These are phyloP conservation scores for Pseudoips prasinana DNA, from an alignment of 2,888 invertebrate species.

Conservation along the genomic window DNA sequence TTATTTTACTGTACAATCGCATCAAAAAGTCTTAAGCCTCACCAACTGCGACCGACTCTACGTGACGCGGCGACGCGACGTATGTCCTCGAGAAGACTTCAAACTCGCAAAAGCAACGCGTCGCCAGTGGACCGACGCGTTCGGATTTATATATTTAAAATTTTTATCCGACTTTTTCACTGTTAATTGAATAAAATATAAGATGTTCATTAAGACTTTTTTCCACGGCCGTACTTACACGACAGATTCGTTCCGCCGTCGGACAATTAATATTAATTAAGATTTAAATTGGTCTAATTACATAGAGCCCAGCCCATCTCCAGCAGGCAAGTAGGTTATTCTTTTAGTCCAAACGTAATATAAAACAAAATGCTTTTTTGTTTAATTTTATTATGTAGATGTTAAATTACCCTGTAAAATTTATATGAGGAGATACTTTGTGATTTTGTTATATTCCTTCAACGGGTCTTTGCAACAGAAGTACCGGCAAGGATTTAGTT, in stretches of 20 bases:
- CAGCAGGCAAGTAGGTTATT: slow-evolving; percentile 57
- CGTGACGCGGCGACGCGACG: slow-evolving; percentile 32
- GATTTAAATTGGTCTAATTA: slow-evolving; percentile 82
- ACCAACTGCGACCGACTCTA: slow-evolving; percentile 2
- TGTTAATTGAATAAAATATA: slow-evolving; percentile 33
- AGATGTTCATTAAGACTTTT: slow-evolving; percentile 48
- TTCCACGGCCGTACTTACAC: slow-evolving; percentile 64
- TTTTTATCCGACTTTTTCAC: slow-evolving; percentile 12
- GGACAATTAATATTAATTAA: slow-evolving; percentile 82
- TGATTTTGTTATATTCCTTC: too few relatives aligned
- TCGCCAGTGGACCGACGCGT: slow-evolving; percentile 23
- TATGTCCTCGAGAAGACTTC: slow-evolving; percentile 41
- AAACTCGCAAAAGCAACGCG: slow-evolving; percentile 38
- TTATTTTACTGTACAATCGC: slow-evolving; percentile 68
- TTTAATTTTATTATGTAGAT: too few relatives aligned
- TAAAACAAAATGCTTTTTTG: slow-evolving; percentile 29
- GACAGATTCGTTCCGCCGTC: slow-evolving; percentile 79
- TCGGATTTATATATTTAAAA: slow-evolving; percentile 28
- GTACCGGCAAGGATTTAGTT: too few relatives aligned
- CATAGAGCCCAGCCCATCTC: slow-evolving; percentile 73
- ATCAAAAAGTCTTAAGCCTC: slow-evolving; percentile 43
- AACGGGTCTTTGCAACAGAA: too few relatives aligned
- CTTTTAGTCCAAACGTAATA: slow-evolving; percentile 52
- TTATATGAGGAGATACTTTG: too few relatives aligned
- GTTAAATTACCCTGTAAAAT: too few relatives aligned